Conservation (phyloP, 64 coral and sea anemone genomes). For the Montipora efflorescens region DNA sequence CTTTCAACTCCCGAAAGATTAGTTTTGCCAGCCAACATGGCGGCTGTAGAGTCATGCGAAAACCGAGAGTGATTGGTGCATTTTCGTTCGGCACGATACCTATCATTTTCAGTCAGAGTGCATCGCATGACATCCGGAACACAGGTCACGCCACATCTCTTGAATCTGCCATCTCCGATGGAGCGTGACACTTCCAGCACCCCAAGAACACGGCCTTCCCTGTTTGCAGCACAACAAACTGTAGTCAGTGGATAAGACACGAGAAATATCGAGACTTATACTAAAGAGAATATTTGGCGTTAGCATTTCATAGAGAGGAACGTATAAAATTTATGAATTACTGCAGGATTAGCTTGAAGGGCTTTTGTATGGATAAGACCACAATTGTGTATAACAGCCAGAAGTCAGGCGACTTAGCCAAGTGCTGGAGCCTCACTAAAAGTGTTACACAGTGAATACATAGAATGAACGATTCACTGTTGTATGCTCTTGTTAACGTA, state of each 20-base stretch:
- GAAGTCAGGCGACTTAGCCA: too few species aligned
- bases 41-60: too few species aligned
- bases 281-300: neutral
- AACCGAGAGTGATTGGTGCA: neutral
- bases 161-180: slow-evolving; percentile 93
- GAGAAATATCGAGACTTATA: neutral
- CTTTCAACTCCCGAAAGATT: too few species aligned
- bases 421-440: too few species aligned
- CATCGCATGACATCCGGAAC: slow-evolving; percentile 95
- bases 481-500: too few species aligned
- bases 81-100: slow-evolving; percentile 30
- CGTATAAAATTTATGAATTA: too few species aligned
- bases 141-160: slow-evolving; percentile 93
- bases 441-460: too few species aligned
- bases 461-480: too few species aligned
- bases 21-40: too few species aligned
- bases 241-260: neutral
- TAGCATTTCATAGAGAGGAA: neutral
- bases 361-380: too few species aligned
- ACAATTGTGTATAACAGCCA: too few species aligned
- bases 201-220: slow-evolving; percentile 92
- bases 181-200: slow-evolving; percentile 95
- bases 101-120: slow-evolving; percentile 88
- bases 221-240: neutral
- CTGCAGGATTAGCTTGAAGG: too few species aligned